A percentile compares a stretch with the other conserved stretches of the same genome.
Conservation (phyloP, 2,797 vertebrate genomes). For the Neopelma chrysocephalum region DNA sequence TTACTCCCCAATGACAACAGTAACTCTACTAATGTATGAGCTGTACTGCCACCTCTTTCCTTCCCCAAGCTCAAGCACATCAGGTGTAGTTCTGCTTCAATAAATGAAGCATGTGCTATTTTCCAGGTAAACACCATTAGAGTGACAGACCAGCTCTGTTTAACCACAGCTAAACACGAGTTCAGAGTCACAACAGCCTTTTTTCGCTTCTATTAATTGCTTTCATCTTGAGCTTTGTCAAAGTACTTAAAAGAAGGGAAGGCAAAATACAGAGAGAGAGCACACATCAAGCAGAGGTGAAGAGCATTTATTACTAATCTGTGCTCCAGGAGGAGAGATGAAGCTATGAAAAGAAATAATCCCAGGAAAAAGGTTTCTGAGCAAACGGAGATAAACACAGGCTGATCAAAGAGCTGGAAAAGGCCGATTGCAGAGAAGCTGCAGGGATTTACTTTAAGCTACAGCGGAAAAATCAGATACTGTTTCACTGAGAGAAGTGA, state of each 20-base stretch:
- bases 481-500: neutral
- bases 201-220: neutral
- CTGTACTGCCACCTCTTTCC: neutral
- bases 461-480: neutral
- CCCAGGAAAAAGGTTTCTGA: neutral
- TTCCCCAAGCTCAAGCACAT: neutral
- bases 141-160: neutral
- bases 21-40: accelerated
- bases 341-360: constrained; percentile 26
- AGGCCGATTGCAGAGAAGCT: neutral
- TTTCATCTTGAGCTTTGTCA: neutral
- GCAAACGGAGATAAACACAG: neutral
- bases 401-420: constrained; percentile 20
- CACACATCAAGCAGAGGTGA: neutral
- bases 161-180: neutral
- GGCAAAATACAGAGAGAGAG: neutral
- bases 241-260: neutral
- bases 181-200: neutral
- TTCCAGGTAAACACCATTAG: neutral
- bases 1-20: neutral
- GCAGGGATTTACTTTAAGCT: neutral
- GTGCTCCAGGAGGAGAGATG: neutral
- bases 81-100: neutral
- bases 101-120: neutral
- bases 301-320: constrained; percentile 16